Percentiles rank a stretch among this genome's conserved stretches.
phyloP scores from a whole-genome alignment of 2,888 invertebrate species.

The Drosophila recens region DNA sequence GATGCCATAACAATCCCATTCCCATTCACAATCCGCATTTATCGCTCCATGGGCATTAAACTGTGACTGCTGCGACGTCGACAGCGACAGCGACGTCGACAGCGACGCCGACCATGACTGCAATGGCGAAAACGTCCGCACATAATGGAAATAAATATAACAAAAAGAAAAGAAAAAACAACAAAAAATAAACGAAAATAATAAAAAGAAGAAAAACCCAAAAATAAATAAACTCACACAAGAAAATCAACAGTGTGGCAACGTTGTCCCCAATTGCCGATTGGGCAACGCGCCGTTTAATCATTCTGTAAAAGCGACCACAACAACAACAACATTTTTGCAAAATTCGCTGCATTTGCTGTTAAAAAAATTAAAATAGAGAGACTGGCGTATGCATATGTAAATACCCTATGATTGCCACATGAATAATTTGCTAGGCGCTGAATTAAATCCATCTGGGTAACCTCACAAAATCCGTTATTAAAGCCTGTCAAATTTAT shows the following conservation, averaged over 20 bases:
- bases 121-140: conserved; percentile 17
- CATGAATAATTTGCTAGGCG: not conserved
- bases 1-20: conserved; percentile 54
- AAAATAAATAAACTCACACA: conserved; percentile 57
- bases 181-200: conserved; percentile 4
- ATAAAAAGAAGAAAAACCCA: conserved; percentile 16
- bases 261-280: conserved; percentile 52
- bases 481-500: not conserved
- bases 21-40: conserved; percentile 56
- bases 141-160: conserved; percentile 52
- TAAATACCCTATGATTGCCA: conserved; percentile 11
- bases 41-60: conserved; percentile 66
- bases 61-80: conserved; percentile 40
- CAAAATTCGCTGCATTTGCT: conserved; percentile 25
- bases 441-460: not conserved
- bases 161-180: not conserved
- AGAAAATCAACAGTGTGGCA: conserved; percentile 63
- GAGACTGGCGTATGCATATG: not conserved
- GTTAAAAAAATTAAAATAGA: conserved; percentile 1
- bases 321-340: conserved; percentile 18
- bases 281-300: too few species aligned
- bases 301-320: conserved; percentile 55
- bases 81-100: not conserved
- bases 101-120: not conserved
- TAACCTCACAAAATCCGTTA: not conserved